Conservation (phyloP, 2,113 vertebrate genomes). For the Pteropus alecto region DNA sequence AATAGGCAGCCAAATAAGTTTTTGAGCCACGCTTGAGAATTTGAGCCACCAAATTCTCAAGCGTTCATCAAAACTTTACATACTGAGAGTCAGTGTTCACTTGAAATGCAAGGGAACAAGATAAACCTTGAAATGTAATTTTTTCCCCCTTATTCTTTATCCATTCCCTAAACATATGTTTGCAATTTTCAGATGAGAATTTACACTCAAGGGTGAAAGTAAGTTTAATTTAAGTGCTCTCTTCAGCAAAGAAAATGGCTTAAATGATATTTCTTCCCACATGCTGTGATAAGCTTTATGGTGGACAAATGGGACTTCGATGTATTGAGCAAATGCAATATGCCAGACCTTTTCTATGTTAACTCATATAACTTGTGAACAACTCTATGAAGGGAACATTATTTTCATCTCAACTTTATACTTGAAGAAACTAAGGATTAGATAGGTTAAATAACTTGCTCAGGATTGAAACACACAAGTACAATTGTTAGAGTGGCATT, state of each 20-base stretch:
- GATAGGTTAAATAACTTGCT: slow-evolving; percentile 36
- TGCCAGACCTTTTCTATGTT: slow-evolving; percentile 27
- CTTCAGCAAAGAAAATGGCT: slow-evolving; percentile 37
- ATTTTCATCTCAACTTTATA: slow-evolving; percentile 58
- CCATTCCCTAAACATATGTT: slow-evolving; percentile 20
- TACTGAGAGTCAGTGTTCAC: not conserved
- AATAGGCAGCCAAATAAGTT: not conserved
- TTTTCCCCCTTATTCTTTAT: slow-evolving; percentile 44
- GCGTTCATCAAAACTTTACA: slow-evolving; percentile 14
- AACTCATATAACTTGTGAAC: not conserved
- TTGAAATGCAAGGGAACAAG: not conserved
- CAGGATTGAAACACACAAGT: not conserved
- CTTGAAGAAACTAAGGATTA: slow-evolving; percentile 10
- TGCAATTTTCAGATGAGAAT: slow-evolving; percentile 59
- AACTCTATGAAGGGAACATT: slow-evolving; percentile 20
- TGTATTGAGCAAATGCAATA: slow-evolving; percentile 29
- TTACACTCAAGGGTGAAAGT: slow-evolving; percentile 46
- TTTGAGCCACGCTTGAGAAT: not conserved
- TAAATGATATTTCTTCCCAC: slow-evolving; percentile 56
- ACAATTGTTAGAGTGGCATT: not conserved
- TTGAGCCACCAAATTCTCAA: not conserved
- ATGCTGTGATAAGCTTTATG: slow-evolving; percentile 51
- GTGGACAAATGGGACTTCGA: slow-evolving; percentile 48
- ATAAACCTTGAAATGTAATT: slow-evolving; percentile 28
- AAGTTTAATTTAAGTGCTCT: slow-evolving; percentile 52